Base-by-base conservation (phyloP, 2,797 vertebrate species). In the Valencia hispanica region DNA sequence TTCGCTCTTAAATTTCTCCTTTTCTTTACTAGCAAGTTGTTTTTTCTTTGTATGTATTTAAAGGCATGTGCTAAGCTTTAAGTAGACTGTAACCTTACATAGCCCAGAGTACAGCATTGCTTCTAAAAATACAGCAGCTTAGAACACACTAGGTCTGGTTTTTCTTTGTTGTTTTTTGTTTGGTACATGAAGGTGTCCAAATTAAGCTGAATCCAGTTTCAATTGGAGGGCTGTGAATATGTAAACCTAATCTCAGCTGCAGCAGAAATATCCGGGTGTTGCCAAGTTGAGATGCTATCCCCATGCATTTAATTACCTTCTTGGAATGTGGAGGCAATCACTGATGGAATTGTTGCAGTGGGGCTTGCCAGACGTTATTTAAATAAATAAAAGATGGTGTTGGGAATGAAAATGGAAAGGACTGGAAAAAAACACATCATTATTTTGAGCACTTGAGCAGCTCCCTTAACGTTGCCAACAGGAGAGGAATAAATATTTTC, bases 401-500 rank as follows among this genome's bases (percentile, higher is more conserved):
- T 34, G 36, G 0, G 70, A 74, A 55, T 71, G 68, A 85, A 90
- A 92, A 89, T 87, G 80, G 80, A 88, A 83, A 72, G 80, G 84
- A 89, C 88, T 83, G 86, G 85, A 66, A 91, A 90, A 88, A 91
- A n/a, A n/a, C n/a, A 85, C 84, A 90, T 94, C 88, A 93, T 94
- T 94, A 93, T 94, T 91, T 93, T 86, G 91, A 95, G 92, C 93
- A 94, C 93, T 94, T 95, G 94, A 95, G 86, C 89, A 89, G 87
- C 89, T 85, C 87, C 90, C 90, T 89, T 93, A 91, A 92, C 71
- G 86, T 91, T 87, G 88, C 92, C 94, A 92, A 93, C 89, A 86
- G 89, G 88, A 93, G 87, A 84, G 88, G 88, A 86, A 87, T 91
- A 92, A 91, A 94, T 94, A 87, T 94, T 93, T 92, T 87, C 92